Conservation (phyloP, 30 jellyfish, hydroid and myxozoan species). For the Aurelia sp. region DNA sequence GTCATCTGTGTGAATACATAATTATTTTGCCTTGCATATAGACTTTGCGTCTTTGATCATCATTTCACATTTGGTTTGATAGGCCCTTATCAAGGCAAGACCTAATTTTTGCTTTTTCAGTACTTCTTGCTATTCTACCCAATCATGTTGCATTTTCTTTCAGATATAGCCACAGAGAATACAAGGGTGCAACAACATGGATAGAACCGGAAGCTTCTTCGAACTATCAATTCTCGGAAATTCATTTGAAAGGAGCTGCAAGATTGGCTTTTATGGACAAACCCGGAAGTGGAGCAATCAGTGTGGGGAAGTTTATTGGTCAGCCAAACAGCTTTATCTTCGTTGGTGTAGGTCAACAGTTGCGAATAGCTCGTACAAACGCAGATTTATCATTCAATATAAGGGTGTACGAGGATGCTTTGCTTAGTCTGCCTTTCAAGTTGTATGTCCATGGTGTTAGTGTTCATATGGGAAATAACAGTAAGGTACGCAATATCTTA, state of each 20-base stretch:
- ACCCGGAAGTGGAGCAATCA: slow-evolving; percentile 9
- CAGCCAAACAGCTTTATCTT: slow-evolving; percentile 21
- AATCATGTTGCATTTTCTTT: background rate
- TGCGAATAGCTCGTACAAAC: slow-evolving; percentile 20
- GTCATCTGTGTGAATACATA: too few species aligned
- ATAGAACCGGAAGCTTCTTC: slow-evolving; percentile 42
- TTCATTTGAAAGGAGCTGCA: slow-evolving; percentile 53
- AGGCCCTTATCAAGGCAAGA: too few species aligned
- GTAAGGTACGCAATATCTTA: slow-evolving; percentile 21
- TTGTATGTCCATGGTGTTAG: slow-evolving; percentile 61
- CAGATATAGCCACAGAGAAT: slow-evolving; percentile 64
- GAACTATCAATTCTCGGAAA: slow-evolving; percentile 31
- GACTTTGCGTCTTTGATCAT: too few species aligned
- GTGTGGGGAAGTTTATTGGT: slow-evolving; percentile 33
- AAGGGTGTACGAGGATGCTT: slow-evolving; percentile 42
- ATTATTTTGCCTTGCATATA: too few species aligned
- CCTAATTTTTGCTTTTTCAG: too few species aligned
- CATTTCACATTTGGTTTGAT: too few species aligned
- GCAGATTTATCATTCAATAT: slow-evolving; percentile 61
- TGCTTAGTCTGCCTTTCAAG: slow-evolving; percentile 40
- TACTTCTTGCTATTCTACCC: too few species aligned
- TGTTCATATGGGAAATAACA: slow-evolving; percentile 52
- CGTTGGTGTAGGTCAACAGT: slow-evolving; percentile 52
- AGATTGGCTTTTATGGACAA: slow-evolving; percentile 40
- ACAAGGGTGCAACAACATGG: slow-evolving; percentile 73